Evolutionary conservation across 2,888 invertebrate species (phyloP).

Genomic region (Lochmaea capreae): DNA sequence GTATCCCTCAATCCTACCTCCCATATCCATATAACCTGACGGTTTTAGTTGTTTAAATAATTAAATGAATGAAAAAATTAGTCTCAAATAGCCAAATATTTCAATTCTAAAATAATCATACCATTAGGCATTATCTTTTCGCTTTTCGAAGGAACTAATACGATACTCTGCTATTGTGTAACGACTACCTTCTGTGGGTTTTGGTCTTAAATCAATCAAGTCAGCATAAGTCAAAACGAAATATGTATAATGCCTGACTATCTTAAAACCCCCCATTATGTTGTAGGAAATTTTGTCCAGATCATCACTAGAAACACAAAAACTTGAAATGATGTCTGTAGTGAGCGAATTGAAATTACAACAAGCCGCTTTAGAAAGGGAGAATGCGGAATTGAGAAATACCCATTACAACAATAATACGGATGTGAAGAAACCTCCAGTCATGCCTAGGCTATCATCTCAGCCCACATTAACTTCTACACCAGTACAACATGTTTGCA

Average conservation of each 20-base stretch:
- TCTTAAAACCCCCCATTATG: conserved; percentile 12
- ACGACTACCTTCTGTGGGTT: no score
- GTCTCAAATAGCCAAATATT: no score
- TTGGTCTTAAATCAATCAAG: no score
- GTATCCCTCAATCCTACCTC: no score
- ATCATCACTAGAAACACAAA: conserved; percentile 93
- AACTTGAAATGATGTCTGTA: conserved; percentile 92
- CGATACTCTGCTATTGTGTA: no score
- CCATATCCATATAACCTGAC: no score
- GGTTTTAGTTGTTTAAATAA: no score
- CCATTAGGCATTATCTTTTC: no score
- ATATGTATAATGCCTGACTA: background rate
- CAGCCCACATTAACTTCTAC: conserved; percentile 64
- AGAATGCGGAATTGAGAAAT: conserved; percentile 81
- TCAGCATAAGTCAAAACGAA: background rate
- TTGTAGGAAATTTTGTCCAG: conserved; percentile 85
- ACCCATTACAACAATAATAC: conserved; percentile 61
- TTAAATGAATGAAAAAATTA: no score
- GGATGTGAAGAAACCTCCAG: conserved; percentile 59
- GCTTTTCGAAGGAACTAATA: no score
- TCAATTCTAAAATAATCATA: no score
- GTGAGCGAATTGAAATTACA: conserved; percentile 92
- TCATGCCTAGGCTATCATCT: conserved; percentile 62
- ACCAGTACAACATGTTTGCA: conserved; percentile 61
- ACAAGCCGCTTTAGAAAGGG: conserved; percentile 87